Base-by-base conservation (phyloP, 2,888 invertebrate species). In the Prostheceraeus crozeri region DNA sequence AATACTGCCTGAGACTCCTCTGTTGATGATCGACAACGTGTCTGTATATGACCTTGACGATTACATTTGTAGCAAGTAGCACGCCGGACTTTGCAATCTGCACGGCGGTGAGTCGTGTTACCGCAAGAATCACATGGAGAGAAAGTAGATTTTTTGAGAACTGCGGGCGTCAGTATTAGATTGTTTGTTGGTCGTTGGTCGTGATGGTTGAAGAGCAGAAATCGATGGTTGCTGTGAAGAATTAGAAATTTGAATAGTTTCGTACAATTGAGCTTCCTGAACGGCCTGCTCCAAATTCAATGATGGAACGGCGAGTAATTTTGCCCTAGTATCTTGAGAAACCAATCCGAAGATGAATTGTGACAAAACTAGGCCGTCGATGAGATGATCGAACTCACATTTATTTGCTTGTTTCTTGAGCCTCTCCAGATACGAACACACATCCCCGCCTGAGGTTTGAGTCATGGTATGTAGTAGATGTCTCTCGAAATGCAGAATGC, bases 51-150 rank as follows among this genome's bases (percentile, higher is more conserved):
- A 48, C 21, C 48, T 6, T 48, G 48, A 11, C 28, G 25, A 28
- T 30, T 30, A 48, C 48, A 48, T 4, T 23, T 28, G 25, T 30
- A 28, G 48, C 48, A 48, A 11, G 23, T 48, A n/a, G 48, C 48
- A 25, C 28, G 48, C 28, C 48, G 25, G 28, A 48, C 25, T 48
- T 48, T 8, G 28, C 48, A 48, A 19, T 48, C 48, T 48, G 25
- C 25, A 48, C 16, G 48, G 4, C 48, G 23, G 8, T 48, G 23
- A 48, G 8, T 19, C 28, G 25, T 48, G 28, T 19, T 16, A 48
- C 48, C 48, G 28, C 48, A 48, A n/a, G n/a, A n/a, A n/a, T n/a
- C n/a, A n/a, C n/a, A n/a, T n/a, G n/a, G n/a, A n/a, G n/a, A n/a
- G n/a, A 30, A 30, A n/a, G n/a, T n/a, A n/a, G n/a, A n/a, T n/a